These are phyloP conservation scores for Myiozetetes cayanensis DNA, from an alignment of 2,113 vertebrate species.

Conservation along the genomic window DNA sequence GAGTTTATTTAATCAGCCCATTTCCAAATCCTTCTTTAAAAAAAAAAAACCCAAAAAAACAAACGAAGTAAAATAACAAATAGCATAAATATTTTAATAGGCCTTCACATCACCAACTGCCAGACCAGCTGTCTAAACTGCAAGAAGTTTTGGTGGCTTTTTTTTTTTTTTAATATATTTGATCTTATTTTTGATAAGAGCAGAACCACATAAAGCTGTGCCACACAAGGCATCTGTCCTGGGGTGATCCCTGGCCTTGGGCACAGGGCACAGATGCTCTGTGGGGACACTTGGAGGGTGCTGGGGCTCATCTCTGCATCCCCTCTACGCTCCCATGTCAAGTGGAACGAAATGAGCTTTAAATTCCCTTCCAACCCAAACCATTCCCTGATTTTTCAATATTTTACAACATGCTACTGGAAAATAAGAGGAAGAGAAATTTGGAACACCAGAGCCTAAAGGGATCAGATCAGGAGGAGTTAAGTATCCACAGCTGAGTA, in stretches of 20 bases:
- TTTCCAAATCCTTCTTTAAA: not conserved
- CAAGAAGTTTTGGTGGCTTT: not conserved
- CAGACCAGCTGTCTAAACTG: constrained; percentile 46
- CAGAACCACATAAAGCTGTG: not conserved
- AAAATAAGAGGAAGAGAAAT: not conserved
- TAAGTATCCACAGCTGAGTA: not conserved
- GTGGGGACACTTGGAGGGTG: not conserved
- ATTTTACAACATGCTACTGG: not conserved
- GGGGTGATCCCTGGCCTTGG: not conserved
- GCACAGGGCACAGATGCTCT: fast-evolving
- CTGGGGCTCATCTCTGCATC: not conserved
- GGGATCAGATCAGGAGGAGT: not conserved
- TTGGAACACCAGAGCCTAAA: not conserved
- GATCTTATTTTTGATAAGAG: not conserved
- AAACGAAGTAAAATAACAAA: constrained; percentile 57
- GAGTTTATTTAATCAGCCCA: not conserved
- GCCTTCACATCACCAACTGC: constrained; percentile 57
- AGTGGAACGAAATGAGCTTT: fast-evolving
- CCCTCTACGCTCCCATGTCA: fast-evolving
- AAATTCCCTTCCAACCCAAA: not conserved
- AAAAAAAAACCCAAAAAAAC: not conserved
- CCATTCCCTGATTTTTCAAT: not conserved
- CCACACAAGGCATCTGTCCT: not conserved
- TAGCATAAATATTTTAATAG: constrained; percentile 63
- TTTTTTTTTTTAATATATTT: not conserved